Percentiles rank a stretch among this genome's conserved stretches.
phyloP scores from a whole-genome alignment of 2,797 vertebrate species.

The Scleropages formosus region DNA sequence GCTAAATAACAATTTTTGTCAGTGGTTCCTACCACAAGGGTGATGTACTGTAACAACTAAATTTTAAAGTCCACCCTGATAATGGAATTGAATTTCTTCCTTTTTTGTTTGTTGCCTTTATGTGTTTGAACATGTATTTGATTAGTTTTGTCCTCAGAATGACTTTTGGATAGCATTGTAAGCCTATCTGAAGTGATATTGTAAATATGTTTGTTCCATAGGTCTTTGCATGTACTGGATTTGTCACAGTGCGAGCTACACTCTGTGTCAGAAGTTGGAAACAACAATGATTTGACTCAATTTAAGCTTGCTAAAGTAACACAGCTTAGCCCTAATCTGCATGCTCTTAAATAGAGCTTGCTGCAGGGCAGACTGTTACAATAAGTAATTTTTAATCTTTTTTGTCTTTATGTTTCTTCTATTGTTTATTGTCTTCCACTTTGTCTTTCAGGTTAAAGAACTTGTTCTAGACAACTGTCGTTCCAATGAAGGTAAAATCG shows the following conservation, averaged over 20 bases:
- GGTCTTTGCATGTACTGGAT: not conserved
- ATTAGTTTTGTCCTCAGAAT: too few relatives aligned
- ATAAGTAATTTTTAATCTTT: not conserved
- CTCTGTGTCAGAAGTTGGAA: constrained; percentile 49
- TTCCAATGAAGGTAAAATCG: constrained; percentile 93
- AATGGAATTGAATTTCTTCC: too few relatives aligned
- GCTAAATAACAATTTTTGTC: too few relatives aligned
- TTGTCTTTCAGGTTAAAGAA: constrained; percentile 84
- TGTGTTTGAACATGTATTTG: too few relatives aligned
- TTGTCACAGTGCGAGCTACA: constrained; percentile 34
- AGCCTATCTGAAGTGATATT: not conserved
- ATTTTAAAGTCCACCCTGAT: too few relatives aligned
- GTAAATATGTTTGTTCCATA: not conserved
- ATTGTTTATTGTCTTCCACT: not conserved
- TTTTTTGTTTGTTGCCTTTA: too few relatives aligned
- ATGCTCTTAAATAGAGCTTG: constrained; percentile 30
- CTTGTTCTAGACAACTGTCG: constrained; percentile 96
- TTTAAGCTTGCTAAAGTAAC: constrained; percentile 45
- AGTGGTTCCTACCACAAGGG: too few relatives aligned
- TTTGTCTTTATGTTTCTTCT: not conserved
- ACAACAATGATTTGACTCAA: constrained; percentile 41
- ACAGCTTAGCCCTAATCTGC: constrained; percentile 29
- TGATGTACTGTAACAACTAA: too few relatives aligned
- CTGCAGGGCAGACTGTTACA: constrained; percentile 24
- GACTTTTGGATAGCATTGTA: not conserved